Conservation (phyloP, 2,797 vertebrate genomes). For the Chelonia mydas region DNA sequence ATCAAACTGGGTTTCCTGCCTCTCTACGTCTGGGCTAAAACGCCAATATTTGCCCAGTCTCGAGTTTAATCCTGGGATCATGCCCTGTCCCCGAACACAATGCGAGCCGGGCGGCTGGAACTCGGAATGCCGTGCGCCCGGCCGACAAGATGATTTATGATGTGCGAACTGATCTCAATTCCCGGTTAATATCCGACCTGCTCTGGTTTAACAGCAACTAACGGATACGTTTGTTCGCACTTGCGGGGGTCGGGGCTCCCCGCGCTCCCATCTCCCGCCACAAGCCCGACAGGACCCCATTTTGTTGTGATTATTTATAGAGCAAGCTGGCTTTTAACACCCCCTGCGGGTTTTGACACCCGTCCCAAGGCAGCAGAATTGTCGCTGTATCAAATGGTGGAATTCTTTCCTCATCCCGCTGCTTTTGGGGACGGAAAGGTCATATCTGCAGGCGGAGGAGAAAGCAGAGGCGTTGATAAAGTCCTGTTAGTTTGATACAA, state of each 20-base stretch:
- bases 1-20: constrained; percentile 76
- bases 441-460: not conserved
- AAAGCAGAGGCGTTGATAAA: not conserved
- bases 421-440: not conserved
- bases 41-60: constrained; percentile 84
- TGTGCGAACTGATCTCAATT: constrained; percentile 73
- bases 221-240: not conserved
- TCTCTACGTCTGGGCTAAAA: constrained; percentile 76
- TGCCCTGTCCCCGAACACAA: constrained; percentile 55
- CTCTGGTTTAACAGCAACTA: not conserved
- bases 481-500: not conserved
- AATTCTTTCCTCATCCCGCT: not conserved
- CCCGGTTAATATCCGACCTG: constrained; percentile 69
- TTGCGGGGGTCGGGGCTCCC: too few species aligned
- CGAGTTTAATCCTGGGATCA: constrained; percentile 70
- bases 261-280: not conserved
- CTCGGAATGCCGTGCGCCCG: not conserved
- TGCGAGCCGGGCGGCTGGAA: constrained; percentile 53
- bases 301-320: not conserved
- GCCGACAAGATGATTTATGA: constrained; percentile 78
- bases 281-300: too few species aligned
- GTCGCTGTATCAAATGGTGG: not conserved
- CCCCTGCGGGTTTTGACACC: not conserved
- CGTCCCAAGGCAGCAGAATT: too few species aligned
- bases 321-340: not conserved